Evolutionary conservation across 2,888 invertebrate species (phyloP), one percentile per base, ranked within the genome.

Genomic region (Tortricodes alternella): DNA sequence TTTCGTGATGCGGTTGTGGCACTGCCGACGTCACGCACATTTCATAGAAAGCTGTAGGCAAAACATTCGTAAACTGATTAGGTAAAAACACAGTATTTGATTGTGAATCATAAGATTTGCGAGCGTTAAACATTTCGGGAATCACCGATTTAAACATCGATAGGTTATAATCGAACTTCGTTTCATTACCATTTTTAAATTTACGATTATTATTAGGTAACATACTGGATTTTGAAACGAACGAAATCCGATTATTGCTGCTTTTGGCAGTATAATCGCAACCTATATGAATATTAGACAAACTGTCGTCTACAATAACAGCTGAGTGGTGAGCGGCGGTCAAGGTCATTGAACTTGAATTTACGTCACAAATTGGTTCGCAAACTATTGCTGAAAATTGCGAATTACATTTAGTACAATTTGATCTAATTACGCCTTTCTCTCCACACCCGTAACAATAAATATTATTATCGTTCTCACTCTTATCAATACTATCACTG

Each of bases 371-470:
- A 16, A 9, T 13, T 29, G 15, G 8, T 5, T 21, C 6, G 1
- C 15, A 11, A 24, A 19, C n/a, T 16, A 44, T 15, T 13, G 29
- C 19, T 2, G 19, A 39, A 29, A 39, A 32, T 6, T 19, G 38
- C 8, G 9, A 18, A 35, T 15, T 29, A 21, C 48, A 43, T 11
- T 48, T 35, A 2, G 39, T 11, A 35, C 55, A 55, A 18, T 55
- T 48, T 15, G 34, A 48, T n/a, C 55, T 39, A 34, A 38, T 43
- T n/a, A 48, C 41, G 8, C 44, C 32, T 29, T 48, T 41, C 13
- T 29, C 39, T 6, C 55, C 55, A 35, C 48, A 55, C 8, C 48
- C 44, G 48, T 55, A 55, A 49, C 55, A 48, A 19, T 13, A 19
- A 21, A 46, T 29, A 13, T 9, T 9, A 19, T 8, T 39, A 16